Conservation (phyloP, 2,113 vertebrate species). For the Nycticebus coucang region DNA sequence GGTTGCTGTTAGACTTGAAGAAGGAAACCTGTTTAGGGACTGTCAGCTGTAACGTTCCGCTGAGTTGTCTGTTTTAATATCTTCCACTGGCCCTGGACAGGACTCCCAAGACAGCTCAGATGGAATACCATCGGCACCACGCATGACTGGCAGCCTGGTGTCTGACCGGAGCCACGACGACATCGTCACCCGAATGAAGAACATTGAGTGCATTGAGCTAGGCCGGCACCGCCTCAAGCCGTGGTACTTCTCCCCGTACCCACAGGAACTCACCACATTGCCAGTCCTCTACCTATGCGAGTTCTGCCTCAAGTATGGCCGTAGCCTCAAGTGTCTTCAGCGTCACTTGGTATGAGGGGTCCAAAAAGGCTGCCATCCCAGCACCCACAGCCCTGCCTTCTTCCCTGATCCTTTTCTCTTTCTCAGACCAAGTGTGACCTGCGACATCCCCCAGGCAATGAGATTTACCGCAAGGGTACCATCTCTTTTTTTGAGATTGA, state of each 20-base stretch:
- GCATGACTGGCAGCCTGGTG: slow-evolving; percentile 96
- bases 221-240: slow-evolving; percentile 95
- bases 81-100: slow-evolving; percentile 77
- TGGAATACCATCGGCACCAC: slow-evolving; percentile 92
- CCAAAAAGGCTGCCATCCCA: neutral
- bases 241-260: slow-evolving; percentile 97
- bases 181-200: slow-evolving; percentile 97
- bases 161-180: slow-evolving; percentile 97
- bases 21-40: neutral
- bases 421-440: slow-evolving; percentile 93
- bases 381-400: accelerated
- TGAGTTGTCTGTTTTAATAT: neutral
- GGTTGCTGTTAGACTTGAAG: neutral
- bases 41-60: neutral
- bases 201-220: slow-evolving; percentile 96
- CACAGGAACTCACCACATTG: slow-evolving; percentile 93
- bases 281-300: slow-evolving; percentile 97
- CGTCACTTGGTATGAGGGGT: slow-evolving; percentile 91
- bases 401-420: neutral
- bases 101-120: slow-evolving; percentile 97
- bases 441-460: slow-evolving; percentile 94
- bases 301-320: slow-evolving; percentile 97
- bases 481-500: slow-evolving; percentile 98
- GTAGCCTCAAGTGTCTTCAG: slow-evolving; percentile 97
- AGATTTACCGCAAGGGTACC: slow-evolving; percentile 96